Base-by-base conservation (phyloP, 1,140 invertebrate genomes). In the Chionoecetes opilio region DNA sequence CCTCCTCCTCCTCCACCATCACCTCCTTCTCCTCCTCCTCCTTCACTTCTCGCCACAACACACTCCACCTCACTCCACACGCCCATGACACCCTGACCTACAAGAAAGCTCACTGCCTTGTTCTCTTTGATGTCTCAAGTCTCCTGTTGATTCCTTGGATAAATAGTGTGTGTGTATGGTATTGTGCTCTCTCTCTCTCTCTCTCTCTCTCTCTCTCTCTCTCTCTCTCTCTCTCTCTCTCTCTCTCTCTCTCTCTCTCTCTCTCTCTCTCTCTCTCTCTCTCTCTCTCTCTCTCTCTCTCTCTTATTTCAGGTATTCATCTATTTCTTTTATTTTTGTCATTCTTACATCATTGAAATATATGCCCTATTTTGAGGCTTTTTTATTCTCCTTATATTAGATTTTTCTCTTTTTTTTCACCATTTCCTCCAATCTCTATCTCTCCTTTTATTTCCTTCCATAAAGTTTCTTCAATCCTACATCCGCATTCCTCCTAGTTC, bases 271-370 rank as follows among this genome's bases (percentile, higher is more conserved):
- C 26, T 3, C 41, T 53, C 41, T 31, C 35, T 26, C 21, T 87
- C 38, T 53, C 31, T 26, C 85, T 85, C 84, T 34, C 26, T 29
- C 82, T 32, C 38, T 21, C 63, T 82, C 41, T 91, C 88, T 91
- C 35, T 37, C 41, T n/a, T 91, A 37, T 34, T 86, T 35, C 84
- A 5, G 3, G 38, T 5, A 11, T 35, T 75, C 32, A 14, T 34
- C 53, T 11, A 3, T 31, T n/a, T 31, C 53, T 34, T 63, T 53
- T 11, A 34, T 3, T 91, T 17, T 32, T 17, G 11, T 46, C 5
- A 26, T 17, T 41, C 2, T 53, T 38, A 3, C 89, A 26, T 31
- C 31, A 31, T 53, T 32, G 14, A 21, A 14, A 8, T 53, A 21
- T 53, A 53, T 53, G 11, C 21, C 31, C 38, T 82, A 14, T 37